phyloP scores from a whole-genome alignment of 2,888 invertebrate genomes.

The Hydropsyche betteni region DNA sequence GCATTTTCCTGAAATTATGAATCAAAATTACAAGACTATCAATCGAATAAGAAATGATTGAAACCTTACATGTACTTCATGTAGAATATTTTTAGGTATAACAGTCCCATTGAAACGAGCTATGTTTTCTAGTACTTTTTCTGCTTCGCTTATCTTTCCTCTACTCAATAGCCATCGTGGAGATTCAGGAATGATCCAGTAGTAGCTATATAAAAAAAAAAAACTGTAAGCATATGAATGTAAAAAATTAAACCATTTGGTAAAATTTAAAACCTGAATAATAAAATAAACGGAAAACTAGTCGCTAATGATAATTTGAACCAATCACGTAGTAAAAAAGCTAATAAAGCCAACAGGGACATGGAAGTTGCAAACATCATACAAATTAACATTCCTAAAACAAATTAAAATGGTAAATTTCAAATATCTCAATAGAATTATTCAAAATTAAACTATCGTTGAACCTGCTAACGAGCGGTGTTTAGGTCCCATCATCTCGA shows the following conservation, averaged over 20 bases:
- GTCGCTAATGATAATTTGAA: conserved; percentile 70
- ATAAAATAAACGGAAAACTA: conserved; percentile 69
- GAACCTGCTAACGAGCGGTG: conserved; percentile 70
- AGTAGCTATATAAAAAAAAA: conserved; percentile 60
- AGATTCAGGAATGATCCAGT: conserved; percentile 76
- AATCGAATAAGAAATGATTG: background rate
- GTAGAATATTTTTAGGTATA: conserved; percentile 68
- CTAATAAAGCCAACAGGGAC: conserved; percentile 70
- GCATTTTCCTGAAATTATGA: background rate
- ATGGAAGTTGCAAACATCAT: conserved; percentile 73
- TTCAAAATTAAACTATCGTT: conserved; percentile 5
- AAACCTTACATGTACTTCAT: conserved; percentile 67
- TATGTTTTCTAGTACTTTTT: conserved; percentile 69
- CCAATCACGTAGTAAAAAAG: conserved; percentile 70
- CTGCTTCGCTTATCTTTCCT: conserved; percentile 72
- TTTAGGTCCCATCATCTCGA: conserved; percentile 73
- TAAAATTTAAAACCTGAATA: conserved; percentile 61
- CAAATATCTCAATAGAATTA: background rate
- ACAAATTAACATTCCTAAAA: conserved; percentile 69
- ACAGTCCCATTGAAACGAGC: conserved; percentile 70
- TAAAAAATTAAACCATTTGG: conserved; percentile 33
- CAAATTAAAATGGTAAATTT: conserved; percentile 1
- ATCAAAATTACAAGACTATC: background rate
- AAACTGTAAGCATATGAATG: background rate
- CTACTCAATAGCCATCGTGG: conserved; percentile 75